Percentiles rank a stretch among this genome's conserved stretches.
These are phyloP conservation scores for Amblyteles armatorius DNA, from an alignment of 2,888 invertebrate species.

Conservation along the genomic window DNA sequence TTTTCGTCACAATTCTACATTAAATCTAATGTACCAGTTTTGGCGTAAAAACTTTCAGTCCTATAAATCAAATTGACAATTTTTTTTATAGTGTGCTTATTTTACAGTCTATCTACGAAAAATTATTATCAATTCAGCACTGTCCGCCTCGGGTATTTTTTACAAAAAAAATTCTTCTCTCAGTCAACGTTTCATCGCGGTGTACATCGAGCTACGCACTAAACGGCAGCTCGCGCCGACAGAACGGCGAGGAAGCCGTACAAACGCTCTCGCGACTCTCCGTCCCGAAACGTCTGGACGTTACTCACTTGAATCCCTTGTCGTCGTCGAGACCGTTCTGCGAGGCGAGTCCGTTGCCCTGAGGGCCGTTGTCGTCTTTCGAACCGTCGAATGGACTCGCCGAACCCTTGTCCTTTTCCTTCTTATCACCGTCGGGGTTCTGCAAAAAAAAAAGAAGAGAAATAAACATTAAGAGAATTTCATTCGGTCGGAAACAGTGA, in stretches of 20 bases:
- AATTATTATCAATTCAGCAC: too few species aligned
- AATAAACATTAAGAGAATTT: background rate
- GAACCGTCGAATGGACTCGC: conserved; percentile 86
- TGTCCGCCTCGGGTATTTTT: too few species aligned
- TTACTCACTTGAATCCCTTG: conserved; percentile 95
- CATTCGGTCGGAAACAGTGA: background rate
- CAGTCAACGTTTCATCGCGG: too few species aligned
- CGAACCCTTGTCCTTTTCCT: conserved; percentile 86
- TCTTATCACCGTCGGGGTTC: conserved; percentile 83
- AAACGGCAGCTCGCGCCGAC: background rate
- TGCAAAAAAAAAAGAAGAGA: conserved; percentile 58
- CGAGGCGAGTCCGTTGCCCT: conserved; percentile 86
- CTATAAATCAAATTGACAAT: too few species aligned
- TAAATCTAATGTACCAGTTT: too few species aligned
- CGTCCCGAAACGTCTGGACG: conserved; percentile 1
- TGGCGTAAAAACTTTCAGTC: too few species aligned
- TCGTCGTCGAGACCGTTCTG: conserved; percentile 94
- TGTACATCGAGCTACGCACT: too few species aligned
- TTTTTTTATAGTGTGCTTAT: too few species aligned
- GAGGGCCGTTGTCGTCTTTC: conserved; percentile 86
- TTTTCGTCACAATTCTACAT: too few species aligned
- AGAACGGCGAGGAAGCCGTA: conserved; percentile 16
- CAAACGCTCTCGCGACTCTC: conserved; percentile 8
- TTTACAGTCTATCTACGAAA: too few species aligned
- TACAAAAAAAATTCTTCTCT: too few species aligned